Evolutionary conservation across 1,140 invertebrate genomes (phyloP), one percentile per base, ranked within the genome.

Genomic region (Zophobas atratus): DNA sequence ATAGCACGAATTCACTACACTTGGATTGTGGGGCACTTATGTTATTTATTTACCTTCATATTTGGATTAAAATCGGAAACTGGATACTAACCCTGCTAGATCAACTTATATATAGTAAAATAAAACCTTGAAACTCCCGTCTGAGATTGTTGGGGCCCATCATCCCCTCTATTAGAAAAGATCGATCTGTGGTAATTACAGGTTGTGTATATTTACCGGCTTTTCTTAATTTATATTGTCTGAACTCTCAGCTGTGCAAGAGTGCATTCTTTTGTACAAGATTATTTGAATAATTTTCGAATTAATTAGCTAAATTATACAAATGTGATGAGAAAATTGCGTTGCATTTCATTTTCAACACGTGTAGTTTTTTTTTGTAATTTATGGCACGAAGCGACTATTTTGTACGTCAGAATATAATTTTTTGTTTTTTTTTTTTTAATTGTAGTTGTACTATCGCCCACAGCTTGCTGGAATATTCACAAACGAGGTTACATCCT

Each of bases 101-200:
- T 46, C 60, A 67, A 32, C 60, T 67, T 67, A 51, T 67, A 67
- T 67, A 67, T 67, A 67, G 60, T 46, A 48, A 67, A 41, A 67
- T 67, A 67, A 67, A 67, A 67, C 60, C 60, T 67, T 67, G 60
- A 67, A 67, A 67, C 60, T 67, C 60, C 60, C 60, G 60, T 67
- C 39, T 67, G 2, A 51, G 49, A 51, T 51, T 20, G 60, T 43
- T 67, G 8, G 39, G 60, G 60, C 39, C 39, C 60, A 67, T 67
- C 60, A 67, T 67, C 60, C 60, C 60, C 60, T 20, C 60, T 67
- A 67, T 67, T 46, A 67, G 2, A 39, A 60, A 43, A 67, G 60
- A 67, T 67, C 43, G 43, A 67, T 67, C 60, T 67, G 3, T n/a
- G 43, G 43, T 46, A 67, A 67, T 67, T 67, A 46, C 20, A 20